These are phyloP conservation scores for Idaea biselata DNA, from an alignment of 2,888 invertebrate species.

Conservation along the genomic window DNA sequence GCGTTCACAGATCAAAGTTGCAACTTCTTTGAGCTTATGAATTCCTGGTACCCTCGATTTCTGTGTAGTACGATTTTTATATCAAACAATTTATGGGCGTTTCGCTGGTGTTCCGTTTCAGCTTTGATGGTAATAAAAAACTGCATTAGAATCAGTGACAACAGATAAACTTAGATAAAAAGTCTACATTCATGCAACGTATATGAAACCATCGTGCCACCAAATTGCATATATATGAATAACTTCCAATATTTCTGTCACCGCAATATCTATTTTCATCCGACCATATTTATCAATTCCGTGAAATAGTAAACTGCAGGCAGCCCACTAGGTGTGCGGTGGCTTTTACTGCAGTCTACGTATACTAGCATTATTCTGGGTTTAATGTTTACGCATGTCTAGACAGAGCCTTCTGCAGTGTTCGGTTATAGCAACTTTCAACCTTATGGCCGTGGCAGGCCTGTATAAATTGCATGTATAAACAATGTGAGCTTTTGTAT, in stretches of 20 bases:
- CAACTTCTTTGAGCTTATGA: conserved; percentile 28
- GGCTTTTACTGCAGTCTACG: conserved; percentile 8
- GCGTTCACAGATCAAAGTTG: conserved; percentile 20
- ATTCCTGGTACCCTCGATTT: conserved; percentile 36
- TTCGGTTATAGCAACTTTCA: conserved; percentile 10
- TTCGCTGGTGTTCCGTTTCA: background rate
- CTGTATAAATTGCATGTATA: background rate
- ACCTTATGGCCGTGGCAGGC: conserved; percentile 12
- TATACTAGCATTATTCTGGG: conserved; percentile 19
- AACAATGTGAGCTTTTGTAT: conserved; percentile 20
- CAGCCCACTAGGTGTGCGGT: background rate
- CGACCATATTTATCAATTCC: background rate
- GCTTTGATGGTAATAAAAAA: background rate
- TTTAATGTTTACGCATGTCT: conserved; percentile 52
- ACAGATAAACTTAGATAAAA: background rate
- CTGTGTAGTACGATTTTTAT: conserved; percentile 11
- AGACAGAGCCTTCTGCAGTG: conserved; percentile 35
- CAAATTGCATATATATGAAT: background rate
- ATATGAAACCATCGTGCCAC: background rate
- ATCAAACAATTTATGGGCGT: background rate
- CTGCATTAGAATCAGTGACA: background rate
- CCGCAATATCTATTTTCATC: background rate
- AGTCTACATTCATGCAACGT: background rate
- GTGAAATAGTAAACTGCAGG: background rate
- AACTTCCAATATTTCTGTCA: background rate